Percentiles rank a stretch among this genome's conserved stretches.
phyloP scores from a whole-genome alignment of 2,113 vertebrate genomes.

The Mesembrinibis cayennensis region DNA sequence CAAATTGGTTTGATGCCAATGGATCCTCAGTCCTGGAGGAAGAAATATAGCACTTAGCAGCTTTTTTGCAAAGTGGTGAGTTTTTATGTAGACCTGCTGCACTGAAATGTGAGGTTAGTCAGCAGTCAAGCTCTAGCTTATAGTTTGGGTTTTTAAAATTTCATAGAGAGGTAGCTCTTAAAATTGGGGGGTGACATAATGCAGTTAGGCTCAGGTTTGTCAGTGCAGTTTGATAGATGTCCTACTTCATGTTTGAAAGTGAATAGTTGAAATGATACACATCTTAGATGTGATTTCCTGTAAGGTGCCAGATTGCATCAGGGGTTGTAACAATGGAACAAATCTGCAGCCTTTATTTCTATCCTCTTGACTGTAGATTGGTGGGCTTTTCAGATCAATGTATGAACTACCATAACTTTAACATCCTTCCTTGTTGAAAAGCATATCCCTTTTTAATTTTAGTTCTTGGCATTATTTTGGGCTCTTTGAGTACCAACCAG shows the following conservation, averaged over 20 bases:
- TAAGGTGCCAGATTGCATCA: not conserved
- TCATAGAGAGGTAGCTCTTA: not conserved
- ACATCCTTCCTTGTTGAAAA: not conserved
- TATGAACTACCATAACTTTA: not conserved
- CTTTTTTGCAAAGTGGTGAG: not conserved
- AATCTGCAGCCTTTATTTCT: not conserved
- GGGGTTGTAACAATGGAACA: not conserved
- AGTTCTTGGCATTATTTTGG: not conserved
- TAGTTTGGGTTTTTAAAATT: not conserved
- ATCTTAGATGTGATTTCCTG: not conserved
- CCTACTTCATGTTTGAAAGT: not conserved
- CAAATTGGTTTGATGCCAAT: not conserved
- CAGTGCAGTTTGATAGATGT: not conserved
- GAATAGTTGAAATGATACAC: not conserved
- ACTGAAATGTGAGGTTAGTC: not conserved
- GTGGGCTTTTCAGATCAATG: not conserved
- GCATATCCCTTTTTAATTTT: not conserved
- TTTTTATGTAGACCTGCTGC: not conserved
- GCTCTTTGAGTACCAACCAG: not conserved
- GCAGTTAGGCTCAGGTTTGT: not conserved
- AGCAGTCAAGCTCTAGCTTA: not conserved
- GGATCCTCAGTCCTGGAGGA: not conserved
- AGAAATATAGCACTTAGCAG: not conserved
- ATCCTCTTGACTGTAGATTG: not conserved
- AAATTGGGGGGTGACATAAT: not conserved